Conservation (phyloP, 2,888 invertebrate species). For the Pherbina coryleti region DNA sequence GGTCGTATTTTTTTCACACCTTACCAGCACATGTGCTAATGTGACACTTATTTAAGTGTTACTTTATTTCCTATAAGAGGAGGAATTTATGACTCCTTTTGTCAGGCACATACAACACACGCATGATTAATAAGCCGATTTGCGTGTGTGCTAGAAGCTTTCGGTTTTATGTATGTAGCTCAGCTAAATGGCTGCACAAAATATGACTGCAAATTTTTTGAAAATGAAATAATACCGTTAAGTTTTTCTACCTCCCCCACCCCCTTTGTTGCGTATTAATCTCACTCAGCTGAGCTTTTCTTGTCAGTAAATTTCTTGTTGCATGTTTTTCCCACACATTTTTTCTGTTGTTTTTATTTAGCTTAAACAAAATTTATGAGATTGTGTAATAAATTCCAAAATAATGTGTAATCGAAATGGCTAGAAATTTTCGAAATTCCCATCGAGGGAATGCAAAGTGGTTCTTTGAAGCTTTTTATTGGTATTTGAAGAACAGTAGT, state of each 20-base stretch:
- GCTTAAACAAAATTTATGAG: not conserved
- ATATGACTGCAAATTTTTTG: not conserved
- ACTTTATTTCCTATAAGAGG: too few relatives aligned
- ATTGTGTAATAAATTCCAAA: not conserved
- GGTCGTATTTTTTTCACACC: too few relatives aligned
- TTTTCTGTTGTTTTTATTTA: not conserved
- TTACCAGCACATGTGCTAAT: too few relatives aligned
- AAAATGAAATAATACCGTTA: slow-evolving; percentile 2
- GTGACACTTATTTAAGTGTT: too few relatives aligned
- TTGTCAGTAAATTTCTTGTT: slow-evolving; percentile 7
- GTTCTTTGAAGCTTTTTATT: too few relatives aligned
- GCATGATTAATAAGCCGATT: too few relatives aligned
- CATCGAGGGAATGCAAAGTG: too few relatives aligned
- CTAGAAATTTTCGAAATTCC: not conserved
- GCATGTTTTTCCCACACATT: not conserved
- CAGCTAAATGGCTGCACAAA: not conserved
- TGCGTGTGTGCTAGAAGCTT: too few relatives aligned
- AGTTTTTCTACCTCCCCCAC: not conserved
- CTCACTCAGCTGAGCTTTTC: slow-evolving; percentile 17
- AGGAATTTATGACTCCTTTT: too few relatives aligned
- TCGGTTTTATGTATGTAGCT: too few relatives aligned
- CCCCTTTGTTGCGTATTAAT: not conserved
- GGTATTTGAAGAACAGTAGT: too few relatives aligned
- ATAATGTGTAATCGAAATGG: not conserved
- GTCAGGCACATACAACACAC: too few relatives aligned